Conservation (phyloP, 2,888 invertebrate species). For the Operophtera brumata region DNA sequence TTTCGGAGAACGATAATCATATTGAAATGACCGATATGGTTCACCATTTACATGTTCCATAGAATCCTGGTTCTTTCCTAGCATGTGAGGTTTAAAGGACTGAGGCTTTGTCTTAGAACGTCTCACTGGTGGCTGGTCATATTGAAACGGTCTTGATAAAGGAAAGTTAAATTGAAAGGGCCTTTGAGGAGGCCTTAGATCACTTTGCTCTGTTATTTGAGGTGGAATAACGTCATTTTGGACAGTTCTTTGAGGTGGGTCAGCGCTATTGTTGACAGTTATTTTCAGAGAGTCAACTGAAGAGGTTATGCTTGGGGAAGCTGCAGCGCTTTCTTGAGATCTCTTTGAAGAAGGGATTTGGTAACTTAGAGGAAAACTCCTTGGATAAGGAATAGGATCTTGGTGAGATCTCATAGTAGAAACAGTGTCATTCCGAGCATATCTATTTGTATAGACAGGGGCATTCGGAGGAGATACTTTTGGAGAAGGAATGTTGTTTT, state of each 20-base stretch:
- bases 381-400: not conserved
- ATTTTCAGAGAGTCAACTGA: conserved; percentile 7
- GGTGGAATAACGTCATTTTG: not conserved
- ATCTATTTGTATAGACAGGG: not conserved
- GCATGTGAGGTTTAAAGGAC: not conserved
- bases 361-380: not conserved
- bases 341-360: not conserved
- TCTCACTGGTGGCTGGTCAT: not conserved
- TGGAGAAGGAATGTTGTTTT: conserved; percentile 2
- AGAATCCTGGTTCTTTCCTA: not conserved
- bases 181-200: not conserved
- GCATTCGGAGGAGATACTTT: not conserved
- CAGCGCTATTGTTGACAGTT: conserved; percentile 10
- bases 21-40: not conserved
- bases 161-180: conserved; percentile 3
- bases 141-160: conserved; percentile 1
- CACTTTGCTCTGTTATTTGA: not conserved
- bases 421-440: not conserved
- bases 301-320: not conserved
- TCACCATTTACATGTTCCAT: not conserved
- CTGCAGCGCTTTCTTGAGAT: not conserved
- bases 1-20: not conserved
- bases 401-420: not conserved
- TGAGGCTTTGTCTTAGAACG: not conserved
- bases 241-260: not conserved